These are phyloP conservation scores for Lithobates pipiens DNA, from an alignment of 2,797 vertebrate genomes.

Conservation along the genomic window DNA sequence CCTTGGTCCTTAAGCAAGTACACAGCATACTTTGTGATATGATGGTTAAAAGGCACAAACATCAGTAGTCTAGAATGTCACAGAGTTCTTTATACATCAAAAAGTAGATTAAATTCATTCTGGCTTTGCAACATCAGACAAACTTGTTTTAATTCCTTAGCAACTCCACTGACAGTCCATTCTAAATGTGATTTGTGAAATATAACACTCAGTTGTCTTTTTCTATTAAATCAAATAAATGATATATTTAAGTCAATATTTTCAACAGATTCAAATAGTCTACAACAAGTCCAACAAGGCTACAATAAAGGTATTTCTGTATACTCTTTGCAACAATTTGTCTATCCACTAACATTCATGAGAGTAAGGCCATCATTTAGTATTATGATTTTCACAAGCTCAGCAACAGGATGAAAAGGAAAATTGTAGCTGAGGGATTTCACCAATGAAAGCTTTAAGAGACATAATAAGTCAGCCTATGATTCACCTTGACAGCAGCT, in stretches of 20 bases:
- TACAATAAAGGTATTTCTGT: too few relatives aligned
- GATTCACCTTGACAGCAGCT: not conserved
- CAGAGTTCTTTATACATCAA: constrained; percentile 43
- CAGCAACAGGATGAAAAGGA: too few relatives aligned
- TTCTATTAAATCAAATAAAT: not conserved
- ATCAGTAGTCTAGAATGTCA: constrained; percentile 44
- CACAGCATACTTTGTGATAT: constrained; percentile 16
- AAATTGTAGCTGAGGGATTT: too few relatives aligned
- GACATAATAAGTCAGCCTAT: too few relatives aligned
- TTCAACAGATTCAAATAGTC: too few relatives aligned
- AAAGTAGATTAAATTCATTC: constrained; percentile 24
- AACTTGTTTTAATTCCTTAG: constrained; percentile 12
- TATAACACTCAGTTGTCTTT: not conserved
- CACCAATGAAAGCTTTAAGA: too few relatives aligned
- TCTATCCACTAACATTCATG: too few relatives aligned
- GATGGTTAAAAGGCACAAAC: constrained; percentile 28
- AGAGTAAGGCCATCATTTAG: too few relatives aligned
- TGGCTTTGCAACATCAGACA: constrained; percentile 44
- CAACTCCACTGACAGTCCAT: constrained; percentile 3
- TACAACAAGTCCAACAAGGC: too few relatives aligned
- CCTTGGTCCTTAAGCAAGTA: constrained; percentile 4
- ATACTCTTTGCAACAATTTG: too few relatives aligned
- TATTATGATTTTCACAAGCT: too few relatives aligned
- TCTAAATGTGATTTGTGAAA: constrained; percentile 19
- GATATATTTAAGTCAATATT: not conserved